phyloP scores from a whole-genome alignment of 2,797 vertebrate species.

The Schizopygopsis pylzovi region DNA sequence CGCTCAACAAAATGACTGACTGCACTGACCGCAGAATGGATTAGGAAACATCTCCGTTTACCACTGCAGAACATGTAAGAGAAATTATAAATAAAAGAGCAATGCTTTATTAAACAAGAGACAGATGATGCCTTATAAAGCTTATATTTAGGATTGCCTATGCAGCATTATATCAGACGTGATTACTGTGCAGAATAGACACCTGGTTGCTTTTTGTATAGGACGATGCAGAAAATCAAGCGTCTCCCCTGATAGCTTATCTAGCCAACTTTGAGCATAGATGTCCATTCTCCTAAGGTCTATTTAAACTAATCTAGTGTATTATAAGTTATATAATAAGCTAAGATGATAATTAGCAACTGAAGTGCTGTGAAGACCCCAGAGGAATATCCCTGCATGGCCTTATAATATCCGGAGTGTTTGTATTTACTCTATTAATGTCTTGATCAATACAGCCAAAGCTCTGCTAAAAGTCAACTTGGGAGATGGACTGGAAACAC shows the following conservation, averaged over 20 bases:
- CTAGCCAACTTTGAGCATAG: not conserved
- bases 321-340: constrained; percentile 31
- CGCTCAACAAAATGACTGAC: constrained; percentile 1
- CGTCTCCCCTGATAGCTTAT: constrained; percentile 11
- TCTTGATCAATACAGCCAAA: constrained; percentile 26
- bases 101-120: not conserved
- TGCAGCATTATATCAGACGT: constrained; percentile 32
- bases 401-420: constrained; percentile 10
- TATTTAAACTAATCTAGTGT: constrained; percentile 20
- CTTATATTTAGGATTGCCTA: constrained; percentile 30
- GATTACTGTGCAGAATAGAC: constrained; percentile 26
- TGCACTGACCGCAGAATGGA: not conserved
- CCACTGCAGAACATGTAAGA: not conserved
- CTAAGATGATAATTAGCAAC: not conserved
- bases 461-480: not conserved
- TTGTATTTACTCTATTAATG: constrained; percentile 7
- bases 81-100: constrained; percentile 35
- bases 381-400: constrained; percentile 3
- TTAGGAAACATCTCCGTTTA: constrained; percentile 25
- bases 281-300: not conserved
- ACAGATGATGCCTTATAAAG: constrained; percentile 24
- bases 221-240: constrained; percentile 47
- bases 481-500: not conserved
- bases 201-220: constrained; percentile 37
- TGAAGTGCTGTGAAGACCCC: not conserved